phyloP scores from a whole-genome alignment of 2,797 vertebrate genomes.

The Philypnodon macrostomus region DNA sequence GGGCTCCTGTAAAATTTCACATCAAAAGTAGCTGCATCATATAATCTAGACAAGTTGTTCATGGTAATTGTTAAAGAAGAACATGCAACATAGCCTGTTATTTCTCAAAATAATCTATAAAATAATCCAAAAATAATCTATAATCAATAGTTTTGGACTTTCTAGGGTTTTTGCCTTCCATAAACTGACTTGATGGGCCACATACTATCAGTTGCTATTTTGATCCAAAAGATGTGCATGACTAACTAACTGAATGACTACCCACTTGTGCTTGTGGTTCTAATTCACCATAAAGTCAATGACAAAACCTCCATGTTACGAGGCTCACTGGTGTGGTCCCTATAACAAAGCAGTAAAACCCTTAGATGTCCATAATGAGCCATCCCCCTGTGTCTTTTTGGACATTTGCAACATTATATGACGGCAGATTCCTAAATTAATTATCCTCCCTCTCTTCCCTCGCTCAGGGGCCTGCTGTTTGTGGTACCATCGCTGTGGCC shows the following conservation, averaged over 20 bases:
- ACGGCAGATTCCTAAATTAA: conserved; percentile 37
- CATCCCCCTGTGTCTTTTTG: conserved; percentile 34
- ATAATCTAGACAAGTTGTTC: not conserved
- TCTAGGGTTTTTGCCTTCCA: too few relatives aligned
- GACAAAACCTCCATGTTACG: conserved; percentile 31
- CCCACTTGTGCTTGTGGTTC: conserved; percentile 8
- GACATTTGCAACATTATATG: conserved; percentile 49
- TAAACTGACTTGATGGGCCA: too few relatives aligned
- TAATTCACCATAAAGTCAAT: conserved; percentile 32
- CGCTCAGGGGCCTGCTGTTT: conserved; percentile 66
- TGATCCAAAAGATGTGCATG: too few relatives aligned
- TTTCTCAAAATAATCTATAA: too few relatives aligned
- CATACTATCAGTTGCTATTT: too few relatives aligned
- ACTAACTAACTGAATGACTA: not conserved
- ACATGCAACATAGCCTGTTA: too few relatives aligned
- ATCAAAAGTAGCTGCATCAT: not conserved
- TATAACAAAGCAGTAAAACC: conserved; percentile 49
- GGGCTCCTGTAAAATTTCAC: not conserved
- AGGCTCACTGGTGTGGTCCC: conserved; percentile 36
- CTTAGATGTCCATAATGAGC: conserved; percentile 54
- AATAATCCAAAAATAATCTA: too few relatives aligned
- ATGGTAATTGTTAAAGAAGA: too few relatives aligned
- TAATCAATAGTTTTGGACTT: too few relatives aligned
- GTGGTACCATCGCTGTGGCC: conserved; percentile 74
- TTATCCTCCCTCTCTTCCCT: conserved; percentile 45